Percentiles rank a stretch among this genome's conserved stretches.
Evolutionary conservation across 2,797 vertebrate species (phyloP).

Genomic region (Helicolenus hilgendorfi): DNA sequence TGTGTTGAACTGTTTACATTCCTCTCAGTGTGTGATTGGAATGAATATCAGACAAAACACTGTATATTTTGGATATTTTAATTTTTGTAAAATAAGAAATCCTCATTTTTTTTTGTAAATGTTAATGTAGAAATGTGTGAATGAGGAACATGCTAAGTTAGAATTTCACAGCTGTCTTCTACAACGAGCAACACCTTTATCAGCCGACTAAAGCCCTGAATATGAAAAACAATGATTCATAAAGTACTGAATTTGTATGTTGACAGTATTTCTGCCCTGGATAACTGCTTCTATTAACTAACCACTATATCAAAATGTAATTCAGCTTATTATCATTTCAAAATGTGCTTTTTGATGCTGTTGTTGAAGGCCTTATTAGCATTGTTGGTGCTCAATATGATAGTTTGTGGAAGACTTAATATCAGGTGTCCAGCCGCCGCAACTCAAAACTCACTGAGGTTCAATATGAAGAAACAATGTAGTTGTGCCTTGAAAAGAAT

Average conservation of each 20-base stretch:
- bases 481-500: slow-evolving; percentile 46
- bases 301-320: neutral
- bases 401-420: neutral
- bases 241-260: slow-evolving; percentile 17
- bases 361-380: neutral
- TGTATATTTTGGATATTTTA: slow-evolving; percentile 62
- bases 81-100: slow-evolving; percentile 59
- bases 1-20: slow-evolving; percentile 55
- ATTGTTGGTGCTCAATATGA: neutral
- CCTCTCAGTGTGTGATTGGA: slow-evolving; percentile 50
- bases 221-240: slow-evolving; percentile 7
- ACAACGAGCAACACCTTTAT: neutral
- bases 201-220: slow-evolving; percentile 4
- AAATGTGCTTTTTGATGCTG: slow-evolving; percentile 9
- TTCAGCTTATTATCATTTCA: neutral
- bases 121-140: slow-evolving; percentile 45
- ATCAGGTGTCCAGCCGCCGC: neutral
- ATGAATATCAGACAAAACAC: slow-evolving; percentile 43
- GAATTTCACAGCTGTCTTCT: slow-evolving; percentile 29
- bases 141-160: slow-evolving; percentile 16
- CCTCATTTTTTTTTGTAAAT: slow-evolving; percentile 60
- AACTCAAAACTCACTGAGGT: neutral
- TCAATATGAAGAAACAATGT: slow-evolving; percentile 19
- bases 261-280: slow-evolving; percentile 22
- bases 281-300: slow-evolving; percentile 18